Conservation (phyloP, 2,888 invertebrate species). For the Phymatocera aterrima region DNA sequence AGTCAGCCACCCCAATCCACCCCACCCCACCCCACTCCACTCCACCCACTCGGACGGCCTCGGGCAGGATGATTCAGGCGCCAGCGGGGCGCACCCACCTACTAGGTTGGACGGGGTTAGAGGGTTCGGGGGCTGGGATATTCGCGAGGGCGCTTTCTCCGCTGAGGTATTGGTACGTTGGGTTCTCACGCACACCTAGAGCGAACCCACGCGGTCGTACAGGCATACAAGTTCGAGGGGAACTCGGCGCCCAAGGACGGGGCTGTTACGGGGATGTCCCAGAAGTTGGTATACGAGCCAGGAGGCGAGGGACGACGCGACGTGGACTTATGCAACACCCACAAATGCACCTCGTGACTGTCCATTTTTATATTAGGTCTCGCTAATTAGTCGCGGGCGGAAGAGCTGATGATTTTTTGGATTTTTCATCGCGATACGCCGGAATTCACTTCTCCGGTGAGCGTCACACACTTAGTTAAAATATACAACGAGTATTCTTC, state of each 20-base stretch:
- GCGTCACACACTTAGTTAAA: background rate
- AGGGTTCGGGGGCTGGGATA: slow-evolving; percentile 55
- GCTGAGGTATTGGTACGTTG: slow-evolving; percentile 68
- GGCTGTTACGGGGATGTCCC: slow-evolving; percentile 35
- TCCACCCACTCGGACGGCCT: slow-evolving; percentile 62
- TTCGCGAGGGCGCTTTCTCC: slow-evolving; percentile 64
- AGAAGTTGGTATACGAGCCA: slow-evolving; percentile 16
- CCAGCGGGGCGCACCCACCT: slow-evolving; percentile 75
- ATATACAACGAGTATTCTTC: background rate
- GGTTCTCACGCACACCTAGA: slow-evolving; percentile 40
- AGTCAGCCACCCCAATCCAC: slow-evolving; percentile 61
- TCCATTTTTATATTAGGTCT: background rate
- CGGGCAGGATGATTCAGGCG: slow-evolving; percentile 74
- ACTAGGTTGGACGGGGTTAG: slow-evolving; percentile 59
- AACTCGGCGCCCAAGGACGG: slow-evolving; percentile 42
- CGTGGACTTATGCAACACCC: slow-evolving; percentile 30
- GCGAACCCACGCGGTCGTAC: slow-evolving; percentile 33
- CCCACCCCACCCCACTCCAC: background rate
- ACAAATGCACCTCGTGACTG: background rate
- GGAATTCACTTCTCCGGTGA: background rate
- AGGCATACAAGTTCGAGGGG: slow-evolving; percentile 36
- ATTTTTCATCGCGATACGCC: background rate
- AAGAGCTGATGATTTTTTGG: background rate
- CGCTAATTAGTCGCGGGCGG: slow-evolving; percentile 1
- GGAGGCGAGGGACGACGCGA: background rate